A percentile compares a stretch with the other conserved stretches of the same genome.
Evolutionary conservation across 2,888 invertebrate genomes (phyloP).

Genomic region (Epirrhoe tristata): DNA sequence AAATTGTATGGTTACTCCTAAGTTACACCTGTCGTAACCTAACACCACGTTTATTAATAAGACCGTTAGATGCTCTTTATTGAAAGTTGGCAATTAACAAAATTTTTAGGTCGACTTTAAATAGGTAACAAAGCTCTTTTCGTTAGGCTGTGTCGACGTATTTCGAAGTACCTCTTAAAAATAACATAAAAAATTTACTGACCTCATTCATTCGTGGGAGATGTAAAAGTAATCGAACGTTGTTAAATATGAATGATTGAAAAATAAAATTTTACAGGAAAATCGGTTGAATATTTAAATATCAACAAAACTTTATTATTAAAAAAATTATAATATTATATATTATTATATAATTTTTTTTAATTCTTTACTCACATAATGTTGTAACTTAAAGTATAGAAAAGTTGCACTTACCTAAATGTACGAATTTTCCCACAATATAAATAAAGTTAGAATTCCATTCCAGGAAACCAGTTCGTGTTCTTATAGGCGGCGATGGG

Average conservation of each 20-base stretch:
- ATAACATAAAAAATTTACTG: slow-evolving; percentile 54
- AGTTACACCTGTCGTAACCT: too few species aligned
- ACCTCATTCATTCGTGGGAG: slow-evolving; percentile 33
- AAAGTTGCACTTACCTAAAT: too few species aligned
- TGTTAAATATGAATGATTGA: slow-evolving; percentile 52
- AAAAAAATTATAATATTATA: background rate
- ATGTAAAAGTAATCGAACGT: slow-evolving; percentile 51
- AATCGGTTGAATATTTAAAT: background rate
- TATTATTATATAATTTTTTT: too few species aligned
- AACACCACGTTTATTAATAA: too few species aligned
- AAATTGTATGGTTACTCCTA: too few species aligned
- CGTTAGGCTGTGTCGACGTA: slow-evolving; percentile 2
- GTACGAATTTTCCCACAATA: too few species aligned
- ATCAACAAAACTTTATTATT: background rate
- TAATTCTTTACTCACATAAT: too few species aligned
- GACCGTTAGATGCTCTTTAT: too few species aligned
- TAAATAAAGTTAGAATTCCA: too few species aligned
- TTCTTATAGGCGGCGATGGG: too few species aligned
- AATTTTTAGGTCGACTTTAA: background rate
- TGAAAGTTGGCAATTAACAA: background rate
- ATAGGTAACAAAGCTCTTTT: background rate
- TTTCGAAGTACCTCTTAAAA: slow-evolving; percentile 50
- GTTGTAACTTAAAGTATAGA: too few species aligned
- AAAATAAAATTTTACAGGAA: slow-evolving; percentile 17
- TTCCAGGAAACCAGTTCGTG: too few species aligned